These are phyloP conservation scores for Oegoconia quadripuncta DNA, from an alignment of 2,888 invertebrate genomes.

Conservation along the genomic window DNA sequence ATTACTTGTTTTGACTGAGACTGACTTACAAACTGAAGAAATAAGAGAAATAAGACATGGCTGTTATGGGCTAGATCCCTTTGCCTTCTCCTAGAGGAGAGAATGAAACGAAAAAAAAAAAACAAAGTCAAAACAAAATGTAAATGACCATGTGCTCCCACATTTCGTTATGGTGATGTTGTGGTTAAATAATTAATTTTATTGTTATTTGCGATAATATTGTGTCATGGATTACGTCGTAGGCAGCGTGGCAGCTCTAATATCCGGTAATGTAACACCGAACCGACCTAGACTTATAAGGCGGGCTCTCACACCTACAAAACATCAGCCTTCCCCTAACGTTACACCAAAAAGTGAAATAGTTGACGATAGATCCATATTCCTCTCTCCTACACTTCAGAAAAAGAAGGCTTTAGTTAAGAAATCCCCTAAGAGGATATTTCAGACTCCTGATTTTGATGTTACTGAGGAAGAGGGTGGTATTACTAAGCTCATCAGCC, in stretches of 20 bases:
- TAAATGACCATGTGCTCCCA: constrained; percentile 14
- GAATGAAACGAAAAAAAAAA: too few species aligned
- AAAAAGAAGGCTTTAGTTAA: constrained; percentile 70
- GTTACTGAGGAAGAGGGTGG: constrained; percentile 41
- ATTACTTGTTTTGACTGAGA: too few species aligned
- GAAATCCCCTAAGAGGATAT: constrained; percentile 71
- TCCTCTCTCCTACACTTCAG: constrained; percentile 62
- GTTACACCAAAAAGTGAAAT: constrained; percentile 69
- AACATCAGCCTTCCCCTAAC: constrained; percentile 64
- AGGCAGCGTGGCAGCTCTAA: constrained; percentile 79
- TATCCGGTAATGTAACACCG: constrained; percentile 77
- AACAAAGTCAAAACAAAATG: too few species aligned
- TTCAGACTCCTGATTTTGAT: constrained; percentile 59
- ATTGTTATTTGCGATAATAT: constrained; percentile 7
- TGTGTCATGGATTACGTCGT: constrained; percentile 71
- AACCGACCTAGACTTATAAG: constrained; percentile 68
- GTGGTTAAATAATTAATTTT: not conserved
- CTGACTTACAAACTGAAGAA: too few species aligned
- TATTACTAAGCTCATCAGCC: constrained; percentile 33
- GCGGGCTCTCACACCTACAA: constrained; percentile 63
- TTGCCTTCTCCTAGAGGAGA: too few species aligned
- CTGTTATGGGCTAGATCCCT: too few species aligned
- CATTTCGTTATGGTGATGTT: not conserved
- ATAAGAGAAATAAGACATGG: too few species aligned
- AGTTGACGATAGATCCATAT: constrained; percentile 61